Percentiles rank a stretch among this genome's conserved stretches.
phyloP scores from a whole-genome alignment of 1,140 invertebrate genomes.

The Aphaenogaster ashmeadi region DNA sequence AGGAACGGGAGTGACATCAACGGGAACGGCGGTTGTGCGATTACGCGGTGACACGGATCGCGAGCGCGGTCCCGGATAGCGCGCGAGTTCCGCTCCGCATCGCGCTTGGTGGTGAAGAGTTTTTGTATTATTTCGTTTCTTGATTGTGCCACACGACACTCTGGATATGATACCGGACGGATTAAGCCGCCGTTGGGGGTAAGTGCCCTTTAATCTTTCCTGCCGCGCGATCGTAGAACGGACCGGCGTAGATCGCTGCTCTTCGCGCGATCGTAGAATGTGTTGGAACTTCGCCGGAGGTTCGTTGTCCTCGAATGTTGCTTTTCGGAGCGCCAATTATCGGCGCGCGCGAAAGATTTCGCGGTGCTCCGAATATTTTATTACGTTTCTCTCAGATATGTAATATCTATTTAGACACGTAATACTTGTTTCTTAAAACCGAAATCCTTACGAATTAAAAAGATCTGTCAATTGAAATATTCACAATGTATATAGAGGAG shows the following conservation, averaged over 20 bases:
- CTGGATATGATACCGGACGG: constrained; percentile 77
- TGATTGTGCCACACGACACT: constrained; percentile 69
- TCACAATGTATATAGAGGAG: background rate
- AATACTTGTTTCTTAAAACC: background rate
- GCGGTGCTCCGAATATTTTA: background rate
- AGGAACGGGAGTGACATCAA: constrained; percentile 36
- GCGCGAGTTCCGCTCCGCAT: constrained; percentile 19
- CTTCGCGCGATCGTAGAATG: background rate
- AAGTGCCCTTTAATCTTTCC: constrained; percentile 39
- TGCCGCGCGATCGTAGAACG: background rate
- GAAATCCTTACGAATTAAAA: background rate
- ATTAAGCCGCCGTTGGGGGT: constrained; percentile 67
- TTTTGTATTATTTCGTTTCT: constrained; percentile 47
- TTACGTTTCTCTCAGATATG: background rate
- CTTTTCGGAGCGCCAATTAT: background rate
- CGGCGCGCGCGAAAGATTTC: background rate
- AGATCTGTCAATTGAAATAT: background rate
- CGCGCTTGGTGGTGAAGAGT: constrained; percentile 56
- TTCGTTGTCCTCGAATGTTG: constrained; percentile 1
- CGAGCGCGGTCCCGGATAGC: background rate
- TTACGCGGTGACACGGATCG: constrained; percentile 52
- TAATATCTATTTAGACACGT: no score
- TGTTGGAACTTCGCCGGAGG: background rate
- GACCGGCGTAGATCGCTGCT: background rate
- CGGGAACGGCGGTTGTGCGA: constrained; percentile 53